Conservation (phyloP, 2,888 invertebrate genomes). For the Sphinx pinastri region DNA sequence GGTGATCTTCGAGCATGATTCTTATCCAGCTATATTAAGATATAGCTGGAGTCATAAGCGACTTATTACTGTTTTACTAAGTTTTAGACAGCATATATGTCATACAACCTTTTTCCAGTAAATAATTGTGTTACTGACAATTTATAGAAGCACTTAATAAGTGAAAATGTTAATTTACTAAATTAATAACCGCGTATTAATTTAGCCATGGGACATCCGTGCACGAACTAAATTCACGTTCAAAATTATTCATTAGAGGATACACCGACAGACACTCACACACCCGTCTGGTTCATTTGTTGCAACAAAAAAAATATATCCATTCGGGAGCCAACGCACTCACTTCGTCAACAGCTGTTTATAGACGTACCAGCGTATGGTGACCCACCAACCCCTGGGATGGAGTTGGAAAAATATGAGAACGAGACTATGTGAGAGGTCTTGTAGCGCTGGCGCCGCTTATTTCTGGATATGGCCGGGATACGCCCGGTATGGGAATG, state of each 20-base stretch:
- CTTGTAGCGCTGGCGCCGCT: slow-evolving; percentile 39
- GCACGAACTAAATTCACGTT: slow-evolving; percentile 29
- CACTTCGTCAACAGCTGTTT: slow-evolving; percentile 77
- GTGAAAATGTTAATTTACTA: slow-evolving; percentile 7
- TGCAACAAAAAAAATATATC: slow-evolving; percentile 48
- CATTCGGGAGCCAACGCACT: slow-evolving; percentile 60
- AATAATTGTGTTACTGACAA: background rate
- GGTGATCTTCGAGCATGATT: too few relatives aligned
- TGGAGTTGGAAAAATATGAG: slow-evolving; percentile 28
- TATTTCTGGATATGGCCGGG: slow-evolving; percentile 71
- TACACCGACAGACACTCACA: slow-evolving; percentile 30
- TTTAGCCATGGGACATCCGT: slow-evolving; percentile 22
- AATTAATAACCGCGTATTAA: slow-evolving; percentile 12
- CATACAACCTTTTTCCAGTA: too few relatives aligned
- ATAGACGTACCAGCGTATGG: slow-evolving; percentile 61
- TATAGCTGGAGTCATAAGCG: too few relatives aligned
- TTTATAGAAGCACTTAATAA: background rate
- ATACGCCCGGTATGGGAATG: slow-evolving; percentile 72
- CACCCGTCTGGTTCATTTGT: slow-evolving; percentile 40
- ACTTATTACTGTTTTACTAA: too few relatives aligned
- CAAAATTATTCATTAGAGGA: slow-evolving; percentile 39
- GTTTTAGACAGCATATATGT: too few relatives aligned
- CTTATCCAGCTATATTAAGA: too few relatives aligned
- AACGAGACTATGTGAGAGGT: slow-evolving; percentile 35
- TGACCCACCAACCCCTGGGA: slow-evolving; percentile 44